Evolutionary conservation across 2,113 vertebrate species (phyloP), one percentile per base, ranked within the genome.

Genomic region (Eidolon helvum): DNA sequence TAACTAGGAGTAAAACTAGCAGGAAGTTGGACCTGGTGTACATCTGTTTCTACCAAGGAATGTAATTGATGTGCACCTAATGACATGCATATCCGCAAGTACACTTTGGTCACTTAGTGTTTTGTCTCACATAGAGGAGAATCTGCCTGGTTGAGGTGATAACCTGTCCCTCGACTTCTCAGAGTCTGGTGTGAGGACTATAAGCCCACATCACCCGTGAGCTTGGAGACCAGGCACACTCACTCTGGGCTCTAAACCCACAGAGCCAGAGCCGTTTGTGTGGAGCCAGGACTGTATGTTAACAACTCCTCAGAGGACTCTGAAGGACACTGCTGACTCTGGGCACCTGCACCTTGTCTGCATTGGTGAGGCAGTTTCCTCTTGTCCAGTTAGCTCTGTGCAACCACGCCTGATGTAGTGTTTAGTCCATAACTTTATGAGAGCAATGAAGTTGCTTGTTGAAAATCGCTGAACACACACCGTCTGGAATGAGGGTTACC

Each of bases 101-200:
- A 14, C 9, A 5, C n/a, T n/a, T 30, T 4, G 16, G n/a, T 35
- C 19, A 10, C 2, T 22, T 8, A 10, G 33, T 28, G 59, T 43
- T 66, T 11, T 12, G n/a, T 19, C 10, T 33, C 45, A 40, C 45
- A 24, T 2, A 11, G 40, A 71, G 26, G 24, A 71, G 19, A 78
- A 24, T 8, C n/a, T 2, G 21, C 19, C 11, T 77, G 50, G 0
- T 6, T 4, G 8, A 55, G n/a, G 26, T 0, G 0, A 7, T 21
- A 15, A 14, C 18, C 35, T 68, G 35, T 16, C 61, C 24, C 8
- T 28, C 5, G 12, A 2, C 40, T 63, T 43, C 75, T 82, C 22
- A 14, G 40, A 43, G 26, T 8, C 1, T 0, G 1, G 5, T 33
- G 0, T 63, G 14, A 85, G 45, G 30, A 87, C 28, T 19, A 45